A percentile compares a stretch with the other conserved stretches of the same genome.
phyloP scores from a whole-genome alignment of 2,797 vertebrate genomes.

The Pseudomugil tenellus region DNA sequence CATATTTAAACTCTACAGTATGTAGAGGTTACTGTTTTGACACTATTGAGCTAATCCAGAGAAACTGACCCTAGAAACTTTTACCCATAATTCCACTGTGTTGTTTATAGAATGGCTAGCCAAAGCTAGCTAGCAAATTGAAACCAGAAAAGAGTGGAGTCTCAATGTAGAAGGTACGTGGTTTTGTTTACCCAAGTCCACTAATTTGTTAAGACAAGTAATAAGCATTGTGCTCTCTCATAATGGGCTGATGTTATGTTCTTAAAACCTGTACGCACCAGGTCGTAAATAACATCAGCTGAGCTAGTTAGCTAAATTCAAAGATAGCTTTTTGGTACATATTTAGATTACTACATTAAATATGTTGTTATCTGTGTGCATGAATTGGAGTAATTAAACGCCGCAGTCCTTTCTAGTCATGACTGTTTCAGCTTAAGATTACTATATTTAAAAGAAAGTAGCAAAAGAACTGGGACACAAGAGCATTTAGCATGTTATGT shows the following conservation, averaged over 20 bases:
- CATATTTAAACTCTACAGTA: not conserved
- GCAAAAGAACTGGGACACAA: not conserved
- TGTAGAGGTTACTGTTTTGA: not conserved
- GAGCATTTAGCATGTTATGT: constrained; percentile 21
- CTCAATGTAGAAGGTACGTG: constrained; percentile 12
- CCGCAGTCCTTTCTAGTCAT: rapidly evolving
- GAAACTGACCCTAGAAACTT: not conserved
- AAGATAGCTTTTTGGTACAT: not conserved
- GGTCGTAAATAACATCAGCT: not conserved
- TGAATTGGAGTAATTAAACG: not conserved
- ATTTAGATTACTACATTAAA: not conserved
- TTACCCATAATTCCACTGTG: constrained; percentile 62
- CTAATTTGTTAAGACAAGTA: not conserved
- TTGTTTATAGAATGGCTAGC: constrained; percentile 52
- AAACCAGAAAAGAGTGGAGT: not conserved
- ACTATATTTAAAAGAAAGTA: rapidly evolving
- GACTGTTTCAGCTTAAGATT: rapidly evolving
- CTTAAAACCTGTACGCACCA: rapidly evolving
- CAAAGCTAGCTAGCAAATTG: not conserved
- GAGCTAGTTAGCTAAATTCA: not conserved
- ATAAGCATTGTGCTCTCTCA: rapidly evolving
- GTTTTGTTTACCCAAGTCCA: rapidly evolving
- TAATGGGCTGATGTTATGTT: not conserved
- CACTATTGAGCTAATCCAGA: not conserved
- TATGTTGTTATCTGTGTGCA: too few relatives aligned